Evolutionary conservation across 2,113 vertebrate genomes (phyloP).

Genomic region (Triplophysa dalaica): DNA sequence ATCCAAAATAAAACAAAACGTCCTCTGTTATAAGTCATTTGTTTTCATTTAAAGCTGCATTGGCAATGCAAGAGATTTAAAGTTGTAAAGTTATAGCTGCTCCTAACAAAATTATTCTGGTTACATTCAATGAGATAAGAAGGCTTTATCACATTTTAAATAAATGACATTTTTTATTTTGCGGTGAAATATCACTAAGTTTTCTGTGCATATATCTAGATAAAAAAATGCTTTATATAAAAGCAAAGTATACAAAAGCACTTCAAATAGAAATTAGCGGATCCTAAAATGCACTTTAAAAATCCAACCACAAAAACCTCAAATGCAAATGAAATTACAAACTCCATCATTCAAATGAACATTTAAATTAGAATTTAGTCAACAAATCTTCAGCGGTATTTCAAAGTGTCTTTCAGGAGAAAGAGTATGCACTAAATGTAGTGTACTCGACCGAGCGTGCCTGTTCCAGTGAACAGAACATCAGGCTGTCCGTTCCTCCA

Average conservation of each 20-base stretch:
- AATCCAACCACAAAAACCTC: neutral
- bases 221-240: too few species aligned
- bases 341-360: too few species aligned
- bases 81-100: neutral
- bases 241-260: neutral
- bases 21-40: neutral
- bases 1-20: constrained; percentile 11
- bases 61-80: neutral
- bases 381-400: too few species aligned
- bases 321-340: neutral
- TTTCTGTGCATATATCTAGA: too few species aligned
- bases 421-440: constrained; percentile 77
- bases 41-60: neutral
- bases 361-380: too few species aligned
- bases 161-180: too few species aligned
- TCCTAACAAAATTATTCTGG: neutral
- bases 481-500: constrained; percentile 98
- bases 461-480: constrained; percentile 81
- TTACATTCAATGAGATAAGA: neutral
- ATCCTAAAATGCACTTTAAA: neutral
- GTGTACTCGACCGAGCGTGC: constrained; percentile 84
- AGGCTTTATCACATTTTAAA: too few species aligned
- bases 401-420: neutral
- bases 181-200: too few species aligned
- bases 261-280: neutral